phyloP scores from a whole-genome alignment of 2,888 invertebrate genomes.

The Polyommatus iphigenia region DNA sequence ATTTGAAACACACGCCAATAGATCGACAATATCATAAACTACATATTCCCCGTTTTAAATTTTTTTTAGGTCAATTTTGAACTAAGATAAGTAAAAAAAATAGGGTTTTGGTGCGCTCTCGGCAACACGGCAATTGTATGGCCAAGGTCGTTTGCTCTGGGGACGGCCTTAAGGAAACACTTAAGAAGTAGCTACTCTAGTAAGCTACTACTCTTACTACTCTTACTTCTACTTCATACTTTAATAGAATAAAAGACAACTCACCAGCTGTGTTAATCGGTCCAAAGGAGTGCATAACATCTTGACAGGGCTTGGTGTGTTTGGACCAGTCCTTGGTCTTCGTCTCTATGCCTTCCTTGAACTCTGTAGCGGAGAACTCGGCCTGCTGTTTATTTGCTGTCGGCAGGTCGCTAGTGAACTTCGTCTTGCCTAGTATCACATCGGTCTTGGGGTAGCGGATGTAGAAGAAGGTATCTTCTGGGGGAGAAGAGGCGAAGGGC shows the following conservation, averaged over 20 bases:
- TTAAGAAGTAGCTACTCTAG: too few relatives aligned
- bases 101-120: too few relatives aligned
- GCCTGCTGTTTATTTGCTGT: slow-evolving; percentile 51
- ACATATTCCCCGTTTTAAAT: too few relatives aligned
- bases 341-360: slow-evolving; percentile 54
- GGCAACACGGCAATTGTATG: too few relatives aligned
- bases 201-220: too few relatives aligned
- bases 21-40: too few relatives aligned
- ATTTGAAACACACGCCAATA: too few relatives aligned
- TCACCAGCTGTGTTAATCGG: slow-evolving; percentile 69
- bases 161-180: too few relatives aligned
- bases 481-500: slow-evolving; percentile 82
- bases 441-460: slow-evolving; percentile 82
- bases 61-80: too few relatives aligned
- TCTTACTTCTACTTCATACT: background rate
- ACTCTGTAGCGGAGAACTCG: slow-evolving; percentile 54
- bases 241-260: slow-evolving; percentile 40
- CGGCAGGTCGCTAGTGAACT: slow-evolving; percentile 50
- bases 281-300: slow-evolving; percentile 77
- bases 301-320: slow-evolving; percentile 85
- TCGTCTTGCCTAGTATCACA: slow-evolving; percentile 60
- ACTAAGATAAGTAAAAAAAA: too few relatives aligned
- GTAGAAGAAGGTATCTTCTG: slow-evolving; percentile 87
- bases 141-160: too few relatives aligned
- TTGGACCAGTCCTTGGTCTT: slow-evolving; percentile 78